Base-by-base conservation (phyloP, 2,797 vertebrate species). In the Leptodactylus fallax region DNA sequence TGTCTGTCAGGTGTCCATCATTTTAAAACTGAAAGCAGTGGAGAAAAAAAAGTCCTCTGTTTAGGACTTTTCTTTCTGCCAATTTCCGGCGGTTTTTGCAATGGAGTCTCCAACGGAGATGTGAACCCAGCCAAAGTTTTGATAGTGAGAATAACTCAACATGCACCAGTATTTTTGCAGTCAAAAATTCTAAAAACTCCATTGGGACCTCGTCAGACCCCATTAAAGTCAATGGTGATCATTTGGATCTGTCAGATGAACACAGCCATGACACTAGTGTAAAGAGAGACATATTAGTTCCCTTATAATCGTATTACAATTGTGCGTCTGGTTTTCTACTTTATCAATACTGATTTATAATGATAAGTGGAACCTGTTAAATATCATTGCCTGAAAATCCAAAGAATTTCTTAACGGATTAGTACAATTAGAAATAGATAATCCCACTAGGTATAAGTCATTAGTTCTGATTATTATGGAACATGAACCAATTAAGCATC, bases 401-500 rank as follows among this genome's bases (percentile, higher is more conserved):
- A 90, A 90, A 88, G 90, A 86, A 90, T 92, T 91, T 90, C 90
- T 92, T 93, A 92, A 94, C 93, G 94, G 92, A 93, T 93, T 94
- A 95, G 93, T 90, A 90, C 91, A 94, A 94, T 93, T 91, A 93
- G 91, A 88, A 86, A 91, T 90, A 92, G 89, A 86, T 90, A 91
- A 93, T 91, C 88, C 90, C 79, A 53, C 90, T 36, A 47, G 90
- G 90, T 88, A 36, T 14, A 90, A 45, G 77, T 87, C 90, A 94
- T 95, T 92, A 93, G 88, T 91, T 90, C 92, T 92, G 90, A 91
- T 93, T 94, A 93, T 91, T 90, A 93, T 91, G 91, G 91, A 92
- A 94, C 94, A 94, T 94, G 90, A 69, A 89, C 74, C 92, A 90
- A 89, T 92, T 69, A 88, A 55, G 49, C 27, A 13, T 81, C 9